Base-by-base conservation (phyloP, 2,888 invertebrate species). In the Brachyopa scutellaris region DNA sequence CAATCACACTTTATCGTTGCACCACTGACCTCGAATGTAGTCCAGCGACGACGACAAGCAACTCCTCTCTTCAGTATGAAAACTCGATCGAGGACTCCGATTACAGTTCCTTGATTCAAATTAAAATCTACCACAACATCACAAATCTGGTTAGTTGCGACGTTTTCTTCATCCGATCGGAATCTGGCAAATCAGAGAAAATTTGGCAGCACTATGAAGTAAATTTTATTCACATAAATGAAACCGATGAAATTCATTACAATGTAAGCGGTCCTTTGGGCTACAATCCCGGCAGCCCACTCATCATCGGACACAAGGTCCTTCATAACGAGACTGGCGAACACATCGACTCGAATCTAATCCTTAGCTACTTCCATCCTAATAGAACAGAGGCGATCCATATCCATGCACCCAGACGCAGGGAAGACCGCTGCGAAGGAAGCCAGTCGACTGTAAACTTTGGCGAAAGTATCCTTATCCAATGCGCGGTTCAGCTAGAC, bases 211-310 rank as follows among this genome's bases (percentile, higher is more conserved):
- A 61, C 11, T 88, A 86, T 62, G 84, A 85, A 36, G 79, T 88
- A 0, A 55, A 69, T 9, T 90, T 87, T 74, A 53, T 86, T 3
- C 67, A 79, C 13, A 19, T 73, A 5, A 86, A 86, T 49, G 76
- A 85, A 36, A 84, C 84, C 1, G 59, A 76, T 33, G 11, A 0
- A 13, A 9, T 0, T 6, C 1, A 8, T 3, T 9, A 5, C 0
- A 69, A 74, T 47, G 29, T 72, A 7, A 86, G 87, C 2, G 90
- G 90, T 1, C 85, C 89, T 23, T 84, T 89, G 13, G 90, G 90
- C 1, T 90, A 90, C 74, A 55, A 85, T 3, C 51, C 29, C 2
- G 88, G 88, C 0, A 84, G 85, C 0, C 89, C 90, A 0, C 2
- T 90, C 1, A 87, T 90, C 9, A 33, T 87, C 7, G 85, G 87